Evolutionary conservation across 2,113 vertebrate species (phyloP).

Genomic region (Hippocampus zosterae): DNA sequence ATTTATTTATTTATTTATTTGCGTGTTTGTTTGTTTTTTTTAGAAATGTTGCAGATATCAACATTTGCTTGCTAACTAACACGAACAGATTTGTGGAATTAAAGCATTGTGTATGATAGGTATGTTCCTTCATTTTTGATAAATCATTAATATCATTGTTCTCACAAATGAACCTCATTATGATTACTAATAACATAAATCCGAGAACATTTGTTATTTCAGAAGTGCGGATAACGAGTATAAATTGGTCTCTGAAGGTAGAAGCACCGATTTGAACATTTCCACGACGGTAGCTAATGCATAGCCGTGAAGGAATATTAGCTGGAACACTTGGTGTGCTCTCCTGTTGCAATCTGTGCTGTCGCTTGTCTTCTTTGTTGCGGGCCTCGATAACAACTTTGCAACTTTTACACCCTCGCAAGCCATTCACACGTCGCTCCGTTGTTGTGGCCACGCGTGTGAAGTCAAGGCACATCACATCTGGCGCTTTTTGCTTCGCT

Average conservation of each 20-base stretch:
- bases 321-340: background rate
- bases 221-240: background rate
- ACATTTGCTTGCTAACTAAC: too few relatives aligned
- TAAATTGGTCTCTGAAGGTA: background rate
- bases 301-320: background rate
- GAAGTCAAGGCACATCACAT: constrained; percentile 3
- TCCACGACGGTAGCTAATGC: background rate
- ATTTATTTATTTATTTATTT: too few relatives aligned
- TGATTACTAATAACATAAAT: too few relatives aligned
- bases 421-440: background rate
- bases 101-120: too few relatives aligned
- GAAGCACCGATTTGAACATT: background rate
- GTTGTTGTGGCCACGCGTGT: constrained; percentile 1
- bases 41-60: too few relatives aligned
- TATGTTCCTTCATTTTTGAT: too few relatives aligned
- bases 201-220: too few relatives aligned
- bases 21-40: too few relatives aligned
- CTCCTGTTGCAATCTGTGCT: background rate
- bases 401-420: background rate
- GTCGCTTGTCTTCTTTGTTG: background rate
- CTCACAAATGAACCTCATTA: too few relatives aligned
- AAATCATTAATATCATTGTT: too few relatives aligned
- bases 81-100: too few relatives aligned
- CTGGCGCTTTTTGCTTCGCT: background rate
- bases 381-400: background rate